Evolutionary conservation across 2,113 vertebrate species (phyloP).

Genomic region (Halcyon senegalensis): DNA sequence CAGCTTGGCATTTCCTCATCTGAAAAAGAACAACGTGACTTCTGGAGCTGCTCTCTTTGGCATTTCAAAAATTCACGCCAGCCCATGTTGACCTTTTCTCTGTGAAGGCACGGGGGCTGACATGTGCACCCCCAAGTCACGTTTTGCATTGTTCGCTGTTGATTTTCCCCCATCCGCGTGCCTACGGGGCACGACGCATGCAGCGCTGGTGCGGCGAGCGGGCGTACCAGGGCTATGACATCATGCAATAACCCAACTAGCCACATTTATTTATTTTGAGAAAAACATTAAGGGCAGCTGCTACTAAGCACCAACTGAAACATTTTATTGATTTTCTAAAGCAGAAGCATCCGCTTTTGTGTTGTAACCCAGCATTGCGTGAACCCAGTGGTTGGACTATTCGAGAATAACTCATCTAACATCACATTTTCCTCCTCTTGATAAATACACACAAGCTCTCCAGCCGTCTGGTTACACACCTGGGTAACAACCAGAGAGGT

Average conservation of each 20-base stretch:
- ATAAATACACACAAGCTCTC: background rate
- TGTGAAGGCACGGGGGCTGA: background rate
- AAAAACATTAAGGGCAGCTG: slow-evolving; percentile 20
- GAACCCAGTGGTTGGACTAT: background rate
- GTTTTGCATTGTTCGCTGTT: background rate
- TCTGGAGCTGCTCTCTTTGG: background rate
- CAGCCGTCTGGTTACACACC: background rate
- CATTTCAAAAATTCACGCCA: background rate
- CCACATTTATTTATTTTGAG: background rate
- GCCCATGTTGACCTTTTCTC: background rate
- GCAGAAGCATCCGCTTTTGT: background rate
- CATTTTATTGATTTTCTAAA: background rate
- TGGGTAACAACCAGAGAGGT: background rate
- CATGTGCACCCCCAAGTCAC: background rate
- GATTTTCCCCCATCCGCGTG: background rate
- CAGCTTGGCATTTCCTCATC: background rate
- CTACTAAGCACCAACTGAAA: background rate
- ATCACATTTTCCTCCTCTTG: background rate
- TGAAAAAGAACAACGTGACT: background rate
- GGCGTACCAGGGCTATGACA: background rate
- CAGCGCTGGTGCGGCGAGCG: background rate
- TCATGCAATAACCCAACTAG: background rate
- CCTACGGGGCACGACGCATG: background rate
- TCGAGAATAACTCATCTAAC: background rate
- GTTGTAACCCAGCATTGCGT: background rate